Base-by-base conservation (phyloP, 2,888 invertebrate species). In the Diplazon laetatorius region DNA sequence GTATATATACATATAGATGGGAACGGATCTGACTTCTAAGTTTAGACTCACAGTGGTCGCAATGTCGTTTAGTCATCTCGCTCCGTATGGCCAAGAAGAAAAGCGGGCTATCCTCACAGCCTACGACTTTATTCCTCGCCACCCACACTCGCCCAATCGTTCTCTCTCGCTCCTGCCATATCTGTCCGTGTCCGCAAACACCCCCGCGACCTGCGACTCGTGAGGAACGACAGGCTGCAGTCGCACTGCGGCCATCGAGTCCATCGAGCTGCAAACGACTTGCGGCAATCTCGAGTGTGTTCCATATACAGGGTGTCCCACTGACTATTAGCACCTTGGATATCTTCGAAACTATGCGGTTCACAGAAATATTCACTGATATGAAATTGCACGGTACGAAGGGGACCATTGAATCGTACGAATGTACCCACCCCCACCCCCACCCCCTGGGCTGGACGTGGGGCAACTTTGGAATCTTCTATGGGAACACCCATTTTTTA, bases 51-150 rank as follows among this genome's bases (percentile, higher is more conserved):
- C 48, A 59, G 55, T 44, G 59, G 76, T 65, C 50, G 12, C 65
- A 35, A 63, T 57, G 70, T 39, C 63, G 69, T 76, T 70, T 70
- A 76, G 76, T 59, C 76, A 63, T 39, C 62, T 55, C n/a, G n/a
- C n/a, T n/a, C 46, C 48, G 39, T 66, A 12, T 44, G 25, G 25
- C 22, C 5, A 57, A 50, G 60, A 52, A 55, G 22, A 20, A 22
- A 16, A 59, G 20, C 3, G 44, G 59, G 16, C 16, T n/a, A n/a
- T n/a, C 52, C 52, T 71, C 46, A 48, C 66, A 44, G 48, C 76
- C 72, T 72, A 77, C 76, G 66, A 71, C 62, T 72, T 72, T 68
- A n/a, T n/a, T 77, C 68, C 72, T 57, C 50, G 22, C 71, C 72
- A 77, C 76, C 76, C 65, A 77, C 76, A 72, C 76, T 68, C 55